A percentile compares a stretch with the other conserved stretches of the same genome.
phyloP scores from a whole-genome alignment of 2,888 invertebrate genomes.

The Steinernema hermaphroditum region DNA sequence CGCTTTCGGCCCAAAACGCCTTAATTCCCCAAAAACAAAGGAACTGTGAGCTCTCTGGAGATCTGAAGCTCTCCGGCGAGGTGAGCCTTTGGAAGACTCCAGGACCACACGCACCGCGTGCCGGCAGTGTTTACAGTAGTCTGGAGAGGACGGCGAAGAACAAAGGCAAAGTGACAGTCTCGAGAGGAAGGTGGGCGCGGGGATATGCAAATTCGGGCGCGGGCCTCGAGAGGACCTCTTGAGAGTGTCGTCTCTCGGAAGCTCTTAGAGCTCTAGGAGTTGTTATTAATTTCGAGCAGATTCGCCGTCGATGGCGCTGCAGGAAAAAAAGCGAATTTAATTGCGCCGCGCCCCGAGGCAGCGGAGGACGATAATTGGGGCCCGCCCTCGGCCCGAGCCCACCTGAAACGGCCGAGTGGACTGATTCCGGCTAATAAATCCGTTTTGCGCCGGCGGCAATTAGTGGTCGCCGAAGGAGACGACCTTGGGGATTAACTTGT shows the following conservation, averaged over 20 bases:
- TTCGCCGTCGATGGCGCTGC: slow-evolving; percentile 1
- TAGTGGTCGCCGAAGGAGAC: slow-evolving; percentile 4
- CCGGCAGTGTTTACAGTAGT: not conserved
- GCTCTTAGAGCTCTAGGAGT: slow-evolving; percentile 7
- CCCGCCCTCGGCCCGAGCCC: too few relatives aligned
- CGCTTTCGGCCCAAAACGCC: slow-evolving; percentile 22
- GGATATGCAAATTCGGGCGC: slow-evolving; percentile 20
- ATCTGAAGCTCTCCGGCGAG: too few relatives aligned
- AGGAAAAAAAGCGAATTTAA: slow-evolving; percentile 27
- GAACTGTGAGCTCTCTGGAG: too few relatives aligned
- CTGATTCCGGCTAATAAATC: slow-evolving; percentile 13
- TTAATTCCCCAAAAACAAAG: slow-evolving; percentile 2
- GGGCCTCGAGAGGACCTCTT: not conserved
- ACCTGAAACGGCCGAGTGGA: not conserved
- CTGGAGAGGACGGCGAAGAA: slow-evolving; percentile 12
- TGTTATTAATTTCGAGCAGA: slow-evolving; percentile 19
- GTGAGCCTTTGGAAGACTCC: too few relatives aligned
- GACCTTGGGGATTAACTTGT: slow-evolving; percentile 31
- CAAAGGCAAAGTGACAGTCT: slow-evolving; percentile 30
- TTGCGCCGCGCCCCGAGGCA: not conserved
- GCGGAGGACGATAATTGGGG: too few relatives aligned
- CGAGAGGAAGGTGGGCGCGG: not conserved
- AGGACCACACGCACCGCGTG: not conserved
- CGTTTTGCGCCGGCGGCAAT: not conserved
- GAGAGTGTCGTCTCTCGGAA: slow-evolving; percentile 26